Base-by-base conservation (phyloP, 92 coral and sea anemone genomes). In the Porites cylindrica region DNA sequence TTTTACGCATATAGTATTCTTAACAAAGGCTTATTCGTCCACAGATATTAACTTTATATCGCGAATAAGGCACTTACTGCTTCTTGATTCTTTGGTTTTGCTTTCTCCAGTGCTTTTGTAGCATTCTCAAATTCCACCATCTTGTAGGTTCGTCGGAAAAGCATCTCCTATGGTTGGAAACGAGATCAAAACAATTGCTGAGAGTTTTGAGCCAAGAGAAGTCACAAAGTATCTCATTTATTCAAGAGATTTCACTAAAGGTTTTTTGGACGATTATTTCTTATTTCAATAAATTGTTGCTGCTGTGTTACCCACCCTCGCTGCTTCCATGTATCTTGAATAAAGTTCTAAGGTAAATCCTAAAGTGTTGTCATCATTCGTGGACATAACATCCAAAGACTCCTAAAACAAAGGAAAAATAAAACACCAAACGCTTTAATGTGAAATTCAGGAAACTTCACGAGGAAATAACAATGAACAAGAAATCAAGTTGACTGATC, bases 71-170 rank as follows among this genome's bases (percentile, higher is more conserved):
- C 47, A 38, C 47, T 38, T 82, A 95, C 99, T 90, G 87, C 93
- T 69, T 95, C 94, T 75, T 93, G 91, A 77, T 97, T 97, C 86
- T 97, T 95, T 47, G 99, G 99, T 72, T 97, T 97, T 51, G 99
- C 98, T 84, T 97, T 95, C 73, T 95, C 97, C 50, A 93, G 73
- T 2, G 99, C 97, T 77, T 97, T 95, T 75, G 84, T 89, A 13
- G 99, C 96, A 86, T 93, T 97, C 78, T 97, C 98, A 75, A 95
- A 93, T 69, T 95, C 98, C 8, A 97, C 98, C 79, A 97, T 88
- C 87, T 93, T 95, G 76, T 96, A 96, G 6, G 98, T 97, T 51
- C 99, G 90, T 72, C 96, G 91, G 75, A 93, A 95, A 79, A 97
- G 88, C 99, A 95, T 97, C 50, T 91, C 95, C 99, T 97, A 38